Base-by-base conservation (phyloP, 2,113 vertebrate species). In the Mystacornis crossleyi region DNA sequence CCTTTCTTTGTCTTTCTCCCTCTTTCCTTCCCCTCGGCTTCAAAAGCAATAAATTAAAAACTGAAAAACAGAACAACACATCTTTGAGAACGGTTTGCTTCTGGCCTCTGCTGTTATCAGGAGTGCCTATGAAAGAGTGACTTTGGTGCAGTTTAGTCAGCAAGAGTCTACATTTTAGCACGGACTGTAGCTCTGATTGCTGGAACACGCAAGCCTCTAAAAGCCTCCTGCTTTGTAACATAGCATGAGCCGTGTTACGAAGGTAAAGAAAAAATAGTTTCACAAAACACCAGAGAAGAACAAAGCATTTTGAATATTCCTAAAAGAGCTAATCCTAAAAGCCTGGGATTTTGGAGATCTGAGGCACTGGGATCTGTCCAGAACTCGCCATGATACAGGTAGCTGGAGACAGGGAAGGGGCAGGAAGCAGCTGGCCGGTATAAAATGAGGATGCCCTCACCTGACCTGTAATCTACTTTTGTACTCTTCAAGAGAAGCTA, bases 261-360 rank as follows among this genome's bases (percentile, higher is more conserved):
- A 95, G 86, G 71, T 89, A 95, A 95, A 94, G 61, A 90, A 96
- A 96, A 97, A 61, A 70, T 36, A 96, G 75, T 88, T 95, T 96
- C 95, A 90, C 45, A 81, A 96, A 90, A 67, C 43, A 3, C 21
- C 50, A 89, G 31, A n/a, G 29, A 43, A 4, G 1, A 97, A 92
- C 64, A 92, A 96, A 81, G 54, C 53, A 69, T 60, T 82, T 86
- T 75, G 62, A n/a, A 29, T 69, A 88, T 45, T 83, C 36, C 48
- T 88, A 23, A 18, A 51, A 75, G 16, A 77, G 28, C 31, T 73
- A 47, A 43, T 43, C 42, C 42, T 43, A 43, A 43, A 43, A 67
- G 36, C 28, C 43, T 51, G 19, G 33, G 31, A 66, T 43, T 67
- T 9, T 14, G 29, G 45, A 89, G 43, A 77, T 21, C 50, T 47